A percentile compares a stretch with the other conserved stretches of the same genome.
Evolutionary conservation across 2,113 vertebrate species (phyloP).

Genomic region (Dendropsophus ebraccatus): DNA sequence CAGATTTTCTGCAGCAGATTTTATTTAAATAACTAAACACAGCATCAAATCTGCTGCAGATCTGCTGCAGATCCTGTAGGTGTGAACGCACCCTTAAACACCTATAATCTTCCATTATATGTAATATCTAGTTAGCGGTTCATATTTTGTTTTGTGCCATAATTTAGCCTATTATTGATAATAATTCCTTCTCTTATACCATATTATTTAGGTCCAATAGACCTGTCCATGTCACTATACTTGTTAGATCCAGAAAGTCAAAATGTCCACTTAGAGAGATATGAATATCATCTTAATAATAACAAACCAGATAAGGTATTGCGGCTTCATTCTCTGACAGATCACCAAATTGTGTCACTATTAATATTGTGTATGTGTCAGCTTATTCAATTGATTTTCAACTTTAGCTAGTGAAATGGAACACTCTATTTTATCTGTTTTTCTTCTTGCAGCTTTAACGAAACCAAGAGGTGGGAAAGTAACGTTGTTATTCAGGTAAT

Average conservation of each 20-base stretch:
- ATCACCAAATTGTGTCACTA: background rate
- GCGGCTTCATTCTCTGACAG: background rate
- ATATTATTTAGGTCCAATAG: no score
- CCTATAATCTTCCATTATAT: no score
- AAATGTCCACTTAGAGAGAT: background rate
- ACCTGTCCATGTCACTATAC: background rate
- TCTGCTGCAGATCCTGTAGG: no score
- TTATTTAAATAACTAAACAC: no score
- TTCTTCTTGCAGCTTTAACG: background rate
- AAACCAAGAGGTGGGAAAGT: background rate
- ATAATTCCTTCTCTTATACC: no score
- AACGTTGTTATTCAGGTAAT: background rate
- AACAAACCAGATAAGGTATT: background rate
- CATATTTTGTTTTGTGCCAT: no score
- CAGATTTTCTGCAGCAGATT: no score
- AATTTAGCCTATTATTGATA: no score
- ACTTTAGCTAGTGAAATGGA: background rate
- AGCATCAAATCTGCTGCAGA: no score
- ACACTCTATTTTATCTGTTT: background rate
- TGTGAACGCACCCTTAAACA: no score
- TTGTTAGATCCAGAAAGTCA: background rate
- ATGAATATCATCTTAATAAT: background rate
- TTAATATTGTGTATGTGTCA: conserved; percentile 1
- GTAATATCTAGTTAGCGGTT: no score
- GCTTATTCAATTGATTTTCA: background rate